Percentiles rank a stretch among this genome's conserved stretches.
Evolutionary conservation across 2,888 invertebrate species (phyloP).

Genomic region (Erebia palarica): DNA sequence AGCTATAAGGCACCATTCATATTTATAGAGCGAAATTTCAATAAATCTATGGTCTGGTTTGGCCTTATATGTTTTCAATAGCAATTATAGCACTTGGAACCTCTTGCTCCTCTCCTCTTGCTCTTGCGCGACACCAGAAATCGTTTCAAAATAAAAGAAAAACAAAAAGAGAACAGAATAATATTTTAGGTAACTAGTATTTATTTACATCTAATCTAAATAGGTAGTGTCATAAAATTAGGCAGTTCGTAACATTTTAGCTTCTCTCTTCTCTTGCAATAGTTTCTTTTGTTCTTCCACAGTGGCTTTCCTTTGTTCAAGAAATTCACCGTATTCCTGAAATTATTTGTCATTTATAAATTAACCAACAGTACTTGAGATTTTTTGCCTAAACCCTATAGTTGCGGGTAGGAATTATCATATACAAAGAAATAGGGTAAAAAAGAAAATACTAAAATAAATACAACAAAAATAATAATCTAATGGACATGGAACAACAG

Average conservation of each 20-base stretch:
- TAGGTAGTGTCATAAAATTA: constrained; percentile 38
- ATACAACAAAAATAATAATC: no score
- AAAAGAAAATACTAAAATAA: no score
- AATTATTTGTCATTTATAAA: constrained; percentile 40
- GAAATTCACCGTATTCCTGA: constrained; percentile 90
- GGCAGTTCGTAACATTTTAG: constrained; percentile 93
- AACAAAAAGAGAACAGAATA: neutral
- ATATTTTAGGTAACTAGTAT: constrained; percentile 24
- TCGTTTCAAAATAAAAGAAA: neutral
- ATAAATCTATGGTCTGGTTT: no score
- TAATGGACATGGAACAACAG: no score
- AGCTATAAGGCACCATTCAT: no score
- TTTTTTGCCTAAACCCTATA: neutral
- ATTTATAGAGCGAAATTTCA: no score
- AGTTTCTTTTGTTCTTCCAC: constrained; percentile 89
- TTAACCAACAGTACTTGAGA: neutral
- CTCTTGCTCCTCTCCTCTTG: neutral
- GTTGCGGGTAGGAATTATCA: no score
- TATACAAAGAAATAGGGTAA: no score
- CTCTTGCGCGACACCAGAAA: neutral
- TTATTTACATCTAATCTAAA: constrained; percentile 28
- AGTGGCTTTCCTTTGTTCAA: constrained; percentile 87
- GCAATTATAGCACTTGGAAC: neutral
- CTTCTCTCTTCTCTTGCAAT: constrained; percentile 92
- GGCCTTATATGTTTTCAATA: neutral